These are phyloP conservation scores for Sinocyclocheilus rhinocerous DNA, from an alignment of 2,113 vertebrate species.

Conservation along the genomic window DNA sequence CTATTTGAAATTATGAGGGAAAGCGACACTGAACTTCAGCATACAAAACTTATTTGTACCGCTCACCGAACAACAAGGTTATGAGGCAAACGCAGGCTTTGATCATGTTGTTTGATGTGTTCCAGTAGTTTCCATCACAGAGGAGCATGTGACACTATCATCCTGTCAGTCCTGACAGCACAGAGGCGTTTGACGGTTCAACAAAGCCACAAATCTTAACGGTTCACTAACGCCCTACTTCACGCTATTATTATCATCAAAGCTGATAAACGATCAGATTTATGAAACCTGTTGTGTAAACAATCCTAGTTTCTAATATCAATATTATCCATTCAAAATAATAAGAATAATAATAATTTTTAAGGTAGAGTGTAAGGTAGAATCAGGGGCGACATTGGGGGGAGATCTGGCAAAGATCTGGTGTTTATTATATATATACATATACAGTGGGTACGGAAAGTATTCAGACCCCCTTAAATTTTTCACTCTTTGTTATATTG, in stretches of 20 bases:
- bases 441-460: too few species aligned
- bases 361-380: too few species aligned
- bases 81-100: slow-evolving; percentile 3
- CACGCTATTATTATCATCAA: slow-evolving; percentile 1
- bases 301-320: background rate
- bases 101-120: slow-evolving; percentile 25
- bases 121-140: background rate
- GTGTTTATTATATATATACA: too few species aligned
- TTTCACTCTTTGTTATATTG: too few species aligned
- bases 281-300: slow-evolving; percentile 16
- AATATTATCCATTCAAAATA: background rate
- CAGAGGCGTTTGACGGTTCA: background rate
- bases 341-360: background rate
- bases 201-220: background rate
- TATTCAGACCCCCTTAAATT: too few species aligned
- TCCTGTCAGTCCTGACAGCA: slow-evolving; percentile 17
- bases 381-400: too few species aligned
- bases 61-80: slow-evolving; percentile 26
- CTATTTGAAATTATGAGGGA: slow-evolving; percentile 2
- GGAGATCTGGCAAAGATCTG: too few species aligned
- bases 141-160: background rate
- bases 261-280: background rate
- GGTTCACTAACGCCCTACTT: background rate
- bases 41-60: slow-evolving; percentile 4
- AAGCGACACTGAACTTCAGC: slow-evolving; percentile 8